Evolutionary conservation across 2,888 invertebrate genomes (phyloP).

Genomic region (Pristionchus exspectatus): DNA sequence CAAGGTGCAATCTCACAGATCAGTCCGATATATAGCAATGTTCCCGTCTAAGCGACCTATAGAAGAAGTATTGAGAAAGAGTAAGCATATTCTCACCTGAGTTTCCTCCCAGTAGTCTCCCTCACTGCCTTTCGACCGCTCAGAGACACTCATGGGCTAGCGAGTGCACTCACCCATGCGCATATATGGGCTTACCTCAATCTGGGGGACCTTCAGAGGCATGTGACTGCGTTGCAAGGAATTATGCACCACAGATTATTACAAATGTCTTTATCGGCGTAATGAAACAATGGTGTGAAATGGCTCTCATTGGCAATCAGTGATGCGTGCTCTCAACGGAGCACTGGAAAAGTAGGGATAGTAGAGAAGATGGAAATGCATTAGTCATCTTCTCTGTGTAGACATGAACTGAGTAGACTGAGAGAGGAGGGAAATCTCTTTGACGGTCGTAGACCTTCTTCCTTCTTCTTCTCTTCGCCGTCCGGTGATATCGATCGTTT

Average conservation of each 20-base stretch:
- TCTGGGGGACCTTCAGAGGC: no score
- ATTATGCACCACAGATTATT: background rate
- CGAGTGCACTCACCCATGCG: conserved; percentile 21
- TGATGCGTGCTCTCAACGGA: conserved; percentile 8
- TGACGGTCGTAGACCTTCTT: conserved; percentile 26
- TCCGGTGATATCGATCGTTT: conserved; percentile 53
- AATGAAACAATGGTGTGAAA: conserved; percentile 24
- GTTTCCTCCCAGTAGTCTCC: conserved; percentile 48
- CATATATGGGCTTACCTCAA: no score
- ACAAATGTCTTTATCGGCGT: background rate
- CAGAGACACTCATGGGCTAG: conserved; percentile 33
- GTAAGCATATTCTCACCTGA: background rate
- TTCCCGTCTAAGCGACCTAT: no score
- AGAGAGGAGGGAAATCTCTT: conserved; percentile 42
- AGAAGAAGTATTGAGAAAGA: background rate
- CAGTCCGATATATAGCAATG: no score
- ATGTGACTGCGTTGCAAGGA: no score
- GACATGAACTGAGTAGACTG: conserved; percentile 52
- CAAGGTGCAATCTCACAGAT: no score
- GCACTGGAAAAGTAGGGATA: conserved; percentile 46
- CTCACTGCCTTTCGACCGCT: background rate
- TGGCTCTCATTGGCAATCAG: conserved; percentile 39
- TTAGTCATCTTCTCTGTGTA: conserved; percentile 54
- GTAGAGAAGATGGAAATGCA: conserved; percentile 37
- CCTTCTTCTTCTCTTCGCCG: conserved; percentile 52